These are phyloP conservation scores for Portunus trituberculatus DNA, from an alignment of 1,140 invertebrate species.

Conservation along the genomic window DNA sequence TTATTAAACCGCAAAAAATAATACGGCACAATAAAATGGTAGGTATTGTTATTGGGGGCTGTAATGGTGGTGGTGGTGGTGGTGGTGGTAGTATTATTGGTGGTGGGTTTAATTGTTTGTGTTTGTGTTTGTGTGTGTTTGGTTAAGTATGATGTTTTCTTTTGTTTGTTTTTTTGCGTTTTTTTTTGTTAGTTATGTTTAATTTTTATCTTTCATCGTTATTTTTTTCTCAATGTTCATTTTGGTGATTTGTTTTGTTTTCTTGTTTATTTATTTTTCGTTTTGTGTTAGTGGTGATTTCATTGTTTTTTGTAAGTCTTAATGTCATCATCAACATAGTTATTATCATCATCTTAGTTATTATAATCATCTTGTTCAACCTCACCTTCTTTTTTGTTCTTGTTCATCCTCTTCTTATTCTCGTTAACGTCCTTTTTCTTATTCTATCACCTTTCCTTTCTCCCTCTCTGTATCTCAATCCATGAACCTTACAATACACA, in stretches of 20 bases:
- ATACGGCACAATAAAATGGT: neutral
- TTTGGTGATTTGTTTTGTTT: neutral
- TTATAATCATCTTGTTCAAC: too few relatives aligned
- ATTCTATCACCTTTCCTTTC: too few relatives aligned
- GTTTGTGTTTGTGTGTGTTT: neutral
- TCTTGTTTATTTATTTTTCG: too few relatives aligned
- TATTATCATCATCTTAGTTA: too few relatives aligned
- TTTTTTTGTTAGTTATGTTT: neutral
- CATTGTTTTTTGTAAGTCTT: too few relatives aligned
- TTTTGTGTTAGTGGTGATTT: too few relatives aligned
- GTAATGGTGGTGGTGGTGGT: neutral
- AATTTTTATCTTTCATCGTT: neutral
- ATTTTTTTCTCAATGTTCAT: neutral
- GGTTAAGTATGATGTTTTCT: neutral
- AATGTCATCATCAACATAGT: too few relatives aligned
- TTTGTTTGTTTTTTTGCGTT: neutral
- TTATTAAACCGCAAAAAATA: slow-evolving; percentile 24
- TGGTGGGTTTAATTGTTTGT: neutral
- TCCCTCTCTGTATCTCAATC: too few relatives aligned
- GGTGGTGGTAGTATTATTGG: neutral
- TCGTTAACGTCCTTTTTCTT: too few relatives aligned
- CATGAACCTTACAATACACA: too few relatives aligned
- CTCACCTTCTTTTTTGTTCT: too few relatives aligned
- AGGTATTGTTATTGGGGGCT: neutral
- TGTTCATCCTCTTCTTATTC: too few relatives aligned